Base-by-base conservation (phyloP, 2,113 vertebrate species). In the Trachemys scripta region DNA sequence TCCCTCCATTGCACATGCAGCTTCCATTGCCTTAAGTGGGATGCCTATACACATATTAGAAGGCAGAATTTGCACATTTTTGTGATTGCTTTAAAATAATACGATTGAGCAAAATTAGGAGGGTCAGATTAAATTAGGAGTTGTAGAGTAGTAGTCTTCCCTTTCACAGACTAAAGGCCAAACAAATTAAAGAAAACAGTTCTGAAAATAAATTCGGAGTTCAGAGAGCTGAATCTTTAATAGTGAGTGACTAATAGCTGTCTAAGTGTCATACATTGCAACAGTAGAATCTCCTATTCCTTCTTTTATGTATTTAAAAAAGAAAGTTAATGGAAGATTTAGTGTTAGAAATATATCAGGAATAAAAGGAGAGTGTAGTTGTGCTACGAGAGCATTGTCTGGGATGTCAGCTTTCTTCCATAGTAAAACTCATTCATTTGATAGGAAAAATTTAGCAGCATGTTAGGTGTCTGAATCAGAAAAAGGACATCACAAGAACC, bases 11-110 rank as follows among this genome's bases (percentile, higher is more conserved):
- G 42, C 75, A 45, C 95, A 89, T 96, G 45, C 56, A 96, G 88
- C 90, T 97, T 97, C 92, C 95, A 95, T 95, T 96, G 94, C 95
- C 88, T 90, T 94, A 24, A 94, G 80, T 95, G 96, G 96, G 90
- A 97, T 95, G 90, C 50, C 80, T 57, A 57, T 72, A 51, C 87
- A 65, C 51, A 93, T 93, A 93, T 80, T 90, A 27, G 11, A 94
- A 89, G 88, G 29, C 49, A 91, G 62, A 89, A 89, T 56, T 84
- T 0, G 0, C 78, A 88, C 78, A 78, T 95, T 50, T 76, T 89
- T 90, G 31, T n/a, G 35, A 78, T 89, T 62, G 38, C n/a, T 72
- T 38, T 72, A 38, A 72, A 19, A 72, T 5, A 72, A 19, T 38
- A 78, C 2, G 5, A 47, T 45, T 82, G 82, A 80, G 19, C 92